Evolutionary conservation across 2,113 vertebrate species (phyloP).

Genomic region (Ceyx cyanopectus): DNA sequence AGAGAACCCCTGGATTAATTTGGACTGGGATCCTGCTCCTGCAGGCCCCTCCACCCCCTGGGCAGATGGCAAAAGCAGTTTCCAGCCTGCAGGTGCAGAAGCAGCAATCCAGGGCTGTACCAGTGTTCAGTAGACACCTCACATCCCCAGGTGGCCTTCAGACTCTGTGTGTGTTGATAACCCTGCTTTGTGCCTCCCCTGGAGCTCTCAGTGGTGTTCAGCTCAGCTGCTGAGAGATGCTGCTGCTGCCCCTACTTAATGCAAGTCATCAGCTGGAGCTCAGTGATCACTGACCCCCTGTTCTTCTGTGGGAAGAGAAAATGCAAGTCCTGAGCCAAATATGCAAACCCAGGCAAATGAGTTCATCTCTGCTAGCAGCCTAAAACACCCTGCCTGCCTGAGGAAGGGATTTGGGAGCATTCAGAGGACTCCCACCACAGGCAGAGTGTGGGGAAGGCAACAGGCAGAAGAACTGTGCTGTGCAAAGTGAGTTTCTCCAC

Average conservation of each 20-base stretch:
- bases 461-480: not conserved
- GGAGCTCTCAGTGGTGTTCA: accelerated
- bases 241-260: not conserved
- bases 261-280: not conserved
- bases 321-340: not conserved
- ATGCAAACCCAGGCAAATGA: not conserved
- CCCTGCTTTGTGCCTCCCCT: accelerated
- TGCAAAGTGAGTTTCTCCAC: not conserved
- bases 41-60: not conserved
- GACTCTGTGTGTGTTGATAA: not conserved
- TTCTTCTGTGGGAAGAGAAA: not conserved
- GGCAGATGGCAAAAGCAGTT: not conserved
- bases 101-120: not conserved
- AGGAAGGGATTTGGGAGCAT: not conserved
- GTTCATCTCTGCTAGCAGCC: not conserved
- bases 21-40: not conserved
- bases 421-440: not conserved
- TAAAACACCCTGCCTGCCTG: not conserved
- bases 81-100: not conserved
- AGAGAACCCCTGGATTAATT: not conserved
- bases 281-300: not conserved
- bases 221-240: not conserved
- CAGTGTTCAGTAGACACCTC: not conserved
- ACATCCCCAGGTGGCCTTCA: not conserved
- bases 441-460: not conserved